phyloP scores from a whole-genome alignment of 2,113 vertebrate species.

The Pseudorasbora parva region DNA sequence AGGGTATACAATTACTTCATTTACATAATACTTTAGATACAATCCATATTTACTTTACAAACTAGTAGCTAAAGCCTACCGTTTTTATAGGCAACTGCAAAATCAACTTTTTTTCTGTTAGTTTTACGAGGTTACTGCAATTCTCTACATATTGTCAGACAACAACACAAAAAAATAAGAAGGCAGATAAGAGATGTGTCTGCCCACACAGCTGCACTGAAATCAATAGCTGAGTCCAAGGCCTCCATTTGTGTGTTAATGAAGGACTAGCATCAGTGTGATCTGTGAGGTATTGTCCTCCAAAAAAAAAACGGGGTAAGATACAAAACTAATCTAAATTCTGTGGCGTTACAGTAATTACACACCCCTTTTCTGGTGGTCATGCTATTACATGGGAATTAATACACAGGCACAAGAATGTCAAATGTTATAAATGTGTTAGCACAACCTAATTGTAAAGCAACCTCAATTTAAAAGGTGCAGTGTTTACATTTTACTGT shows the following conservation, averaged over 20 bases:
- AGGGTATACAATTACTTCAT: background rate
- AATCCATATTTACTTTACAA: background rate
- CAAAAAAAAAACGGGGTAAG: background rate
- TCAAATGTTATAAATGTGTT: background rate
- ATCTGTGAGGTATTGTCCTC: background rate
- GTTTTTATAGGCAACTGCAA: too few relatives aligned
- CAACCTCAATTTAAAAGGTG: background rate
- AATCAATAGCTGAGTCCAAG: background rate
- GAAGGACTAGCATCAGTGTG: background rate
- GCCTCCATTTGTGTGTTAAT: background rate
- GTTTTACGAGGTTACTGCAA: background rate
- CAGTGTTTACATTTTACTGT: background rate
- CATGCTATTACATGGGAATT: background rate
- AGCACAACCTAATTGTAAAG: background rate
- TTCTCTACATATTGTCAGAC: conserved; percentile 5
- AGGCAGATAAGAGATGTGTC: background rate
- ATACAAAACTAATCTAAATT: background rate
- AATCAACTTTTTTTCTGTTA: background rate
- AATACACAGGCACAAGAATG: background rate
- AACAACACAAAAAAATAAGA: background rate
- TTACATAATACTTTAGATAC: background rate
- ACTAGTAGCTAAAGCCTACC: too few relatives aligned
- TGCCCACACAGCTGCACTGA: background rate
- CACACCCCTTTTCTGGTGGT: background rate
- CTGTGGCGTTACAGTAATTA: background rate